Evolutionary conservation across 2,797 vertebrate genomes (phyloP).

Genomic region (Eulemur rubriventer): DNA sequence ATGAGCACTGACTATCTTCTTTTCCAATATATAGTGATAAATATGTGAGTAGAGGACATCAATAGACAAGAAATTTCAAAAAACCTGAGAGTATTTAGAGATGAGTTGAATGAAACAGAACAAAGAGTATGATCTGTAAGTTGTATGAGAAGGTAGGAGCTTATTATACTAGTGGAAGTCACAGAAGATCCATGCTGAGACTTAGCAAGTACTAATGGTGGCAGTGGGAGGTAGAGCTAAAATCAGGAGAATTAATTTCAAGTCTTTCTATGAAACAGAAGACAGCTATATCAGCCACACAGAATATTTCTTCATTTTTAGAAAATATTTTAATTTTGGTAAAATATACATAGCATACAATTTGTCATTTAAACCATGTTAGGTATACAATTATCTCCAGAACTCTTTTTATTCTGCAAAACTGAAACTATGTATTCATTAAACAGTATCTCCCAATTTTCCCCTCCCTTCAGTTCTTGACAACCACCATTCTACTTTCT

Average conservation of each 20-base stretch:
- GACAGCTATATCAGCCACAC: not conserved
- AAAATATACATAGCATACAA: not conserved
- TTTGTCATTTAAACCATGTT: not conserved
- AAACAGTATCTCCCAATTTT: not conserved
- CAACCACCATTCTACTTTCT: not conserved
- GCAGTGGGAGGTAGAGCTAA: not conserved
- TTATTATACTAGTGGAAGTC: not conserved
- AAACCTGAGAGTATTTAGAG: not conserved
- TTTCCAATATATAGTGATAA: not conserved
- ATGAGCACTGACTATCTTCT: not conserved
- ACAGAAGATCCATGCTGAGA: not conserved
- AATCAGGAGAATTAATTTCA: not conserved
- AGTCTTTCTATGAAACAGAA: not conserved
- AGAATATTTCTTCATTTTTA: not conserved
- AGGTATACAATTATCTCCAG: not conserved
- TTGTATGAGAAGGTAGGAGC: not conserved
- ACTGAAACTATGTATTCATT: not conserved
- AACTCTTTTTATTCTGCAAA: not conserved
- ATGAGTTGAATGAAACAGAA: not conserved
- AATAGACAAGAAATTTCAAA: not conserved
- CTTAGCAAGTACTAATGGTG: not conserved
- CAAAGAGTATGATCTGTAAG: not conserved
- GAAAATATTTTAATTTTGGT: slow-evolving; percentile 24
- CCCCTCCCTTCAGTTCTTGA: not conserved
- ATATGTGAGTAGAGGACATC: not conserved